Percentiles rank a stretch among this genome's conserved stretches.
Conservation (phyloP, 1,140 invertebrate genomes). For the Eupristina koningsbergeri region DNA sequence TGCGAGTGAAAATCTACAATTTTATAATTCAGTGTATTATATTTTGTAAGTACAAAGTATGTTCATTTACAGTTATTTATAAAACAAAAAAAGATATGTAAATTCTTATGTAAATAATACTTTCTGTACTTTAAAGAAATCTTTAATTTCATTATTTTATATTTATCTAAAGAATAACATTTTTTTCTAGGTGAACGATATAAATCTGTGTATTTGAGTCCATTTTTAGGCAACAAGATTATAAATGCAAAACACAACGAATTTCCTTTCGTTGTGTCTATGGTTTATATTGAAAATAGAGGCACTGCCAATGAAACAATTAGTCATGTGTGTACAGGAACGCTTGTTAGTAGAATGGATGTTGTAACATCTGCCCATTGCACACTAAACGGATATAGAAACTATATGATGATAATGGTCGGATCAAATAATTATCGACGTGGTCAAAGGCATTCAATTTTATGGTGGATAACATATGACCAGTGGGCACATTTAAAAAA, state of each 20-base stretch:
- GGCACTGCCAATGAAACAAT: too few relatives aligned
- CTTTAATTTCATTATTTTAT: too few relatives aligned
- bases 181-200: not conserved
- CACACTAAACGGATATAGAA: too few relatives aligned
- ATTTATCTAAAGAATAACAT: not conserved
- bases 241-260: not conserved
- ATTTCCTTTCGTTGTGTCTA: not conserved
- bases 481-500: not conserved
- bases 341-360: not conserved
- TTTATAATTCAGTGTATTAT: not conserved
- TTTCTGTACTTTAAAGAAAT: too few relatives aligned
- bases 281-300: not conserved
- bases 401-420: not conserved
- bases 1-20: not conserved
- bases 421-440: not conserved
- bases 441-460: not conserved
- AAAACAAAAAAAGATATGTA: not conserved
- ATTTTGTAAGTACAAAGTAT: not conserved
- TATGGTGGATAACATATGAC: not conserved
- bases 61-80: not conserved
- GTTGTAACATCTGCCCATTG: not conserved
- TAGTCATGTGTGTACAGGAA: not conserved
- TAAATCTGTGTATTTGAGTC: not conserved
- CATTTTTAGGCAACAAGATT: not conserved
- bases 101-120: not conserved